These are phyloP conservation scores for Drosophila ustulata DNA, from an alignment of 2,888 invertebrate species.

Conservation along the genomic window DNA sequence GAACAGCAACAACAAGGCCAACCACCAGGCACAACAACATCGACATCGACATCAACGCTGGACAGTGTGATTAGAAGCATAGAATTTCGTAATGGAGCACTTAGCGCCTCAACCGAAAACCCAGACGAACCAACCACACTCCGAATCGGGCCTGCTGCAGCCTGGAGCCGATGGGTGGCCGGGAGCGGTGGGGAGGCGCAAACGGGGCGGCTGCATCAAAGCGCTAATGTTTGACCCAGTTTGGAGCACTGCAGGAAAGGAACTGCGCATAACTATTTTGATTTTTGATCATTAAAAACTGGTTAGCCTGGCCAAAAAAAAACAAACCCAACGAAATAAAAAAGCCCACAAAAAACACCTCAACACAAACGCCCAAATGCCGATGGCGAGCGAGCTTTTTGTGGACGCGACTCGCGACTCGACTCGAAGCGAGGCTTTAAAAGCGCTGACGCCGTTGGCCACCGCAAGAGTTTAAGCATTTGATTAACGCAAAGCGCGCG, in stretches of 20 bases:
- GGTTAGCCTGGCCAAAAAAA: conserved; percentile 65
- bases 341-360: conserved; percentile 25
- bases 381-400: conserved; percentile 47
- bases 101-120: conserved; percentile 59
- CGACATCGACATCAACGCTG: conserved; percentile 43
- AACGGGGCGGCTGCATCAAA: conserved; percentile 59
- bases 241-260: conserved; percentile 73
- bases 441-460: conserved; percentile 65
- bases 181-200: conserved; percentile 16
- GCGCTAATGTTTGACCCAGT: conserved; percentile 78
- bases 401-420: conserved; percentile 19
- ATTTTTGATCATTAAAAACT: conserved; percentile 81
- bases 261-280: conserved; percentile 64
- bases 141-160: conserved; percentile 20
- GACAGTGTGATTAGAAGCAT: conserved; percentile 72
- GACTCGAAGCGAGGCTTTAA: conserved; percentile 63
- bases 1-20: conserved; percentile 55
- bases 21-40: conserved; percentile 25
- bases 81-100: conserved; percentile 80
- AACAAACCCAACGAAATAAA: conserved; percentile 23
- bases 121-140: conserved; percentile 17
- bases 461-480: conserved; percentile 69
- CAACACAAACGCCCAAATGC: conserved; percentile 51
- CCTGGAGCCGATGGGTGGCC: conserved; percentile 24
- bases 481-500: conserved; percentile 66